phyloP scores from a whole-genome alignment of 2,113 vertebrate genomes.

The Microtus pennsylvanicus region DNA sequence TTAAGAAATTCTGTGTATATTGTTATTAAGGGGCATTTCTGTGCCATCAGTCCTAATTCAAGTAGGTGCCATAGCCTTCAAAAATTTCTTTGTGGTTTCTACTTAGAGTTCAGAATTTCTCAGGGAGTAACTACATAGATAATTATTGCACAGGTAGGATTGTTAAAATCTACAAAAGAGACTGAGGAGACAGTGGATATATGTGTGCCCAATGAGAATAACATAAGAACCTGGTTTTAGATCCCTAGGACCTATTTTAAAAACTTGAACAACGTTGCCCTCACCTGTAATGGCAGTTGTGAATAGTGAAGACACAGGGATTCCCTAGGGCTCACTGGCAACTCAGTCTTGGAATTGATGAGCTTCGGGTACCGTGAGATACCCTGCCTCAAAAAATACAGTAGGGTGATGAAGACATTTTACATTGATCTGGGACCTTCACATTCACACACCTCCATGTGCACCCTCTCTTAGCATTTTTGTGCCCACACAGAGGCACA shows the following conservation, averaged over 20 bases:
- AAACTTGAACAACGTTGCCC: neutral
- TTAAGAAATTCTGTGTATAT: neutral
- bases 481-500: too few species aligned
- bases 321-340: neutral
- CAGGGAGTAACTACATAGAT: neutral
- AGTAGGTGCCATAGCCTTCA: neutral
- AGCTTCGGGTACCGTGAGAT: too few species aligned
- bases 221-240: too few species aligned
- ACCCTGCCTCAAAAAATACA: neutral
- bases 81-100: conserved; percentile 22
- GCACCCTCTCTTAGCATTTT: neutral
- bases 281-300: neutral
- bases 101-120: conserved; percentile 1
- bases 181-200: neutral
- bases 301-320: neutral
- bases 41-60: neutral
- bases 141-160: neutral
- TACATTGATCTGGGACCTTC: neutral
- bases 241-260: too few species aligned
- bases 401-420: neutral
- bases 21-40: neutral
- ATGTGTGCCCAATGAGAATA: neutral
- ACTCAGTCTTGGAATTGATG: neutral
- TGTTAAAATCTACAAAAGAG: neutral
- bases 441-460: too few species aligned